phyloP scores from a whole-genome alignment of 2,888 invertebrate species.

The Tryphoninae sp. region DNA sequence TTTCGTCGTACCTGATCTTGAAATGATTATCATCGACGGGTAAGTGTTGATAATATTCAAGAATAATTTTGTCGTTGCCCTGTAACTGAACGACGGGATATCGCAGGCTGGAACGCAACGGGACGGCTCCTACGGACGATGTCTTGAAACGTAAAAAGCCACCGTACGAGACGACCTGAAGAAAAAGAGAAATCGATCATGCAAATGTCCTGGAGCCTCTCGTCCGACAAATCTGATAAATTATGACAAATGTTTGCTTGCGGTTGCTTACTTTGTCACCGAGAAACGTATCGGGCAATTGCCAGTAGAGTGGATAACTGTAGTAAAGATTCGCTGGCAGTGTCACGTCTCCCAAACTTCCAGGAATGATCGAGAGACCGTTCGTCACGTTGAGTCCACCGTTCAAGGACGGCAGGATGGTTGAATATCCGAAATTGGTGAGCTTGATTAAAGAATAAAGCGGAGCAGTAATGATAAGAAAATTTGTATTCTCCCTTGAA shows the following conservation, averaged over 20 bases:
- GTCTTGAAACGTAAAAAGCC: slow-evolving; percentile 92
- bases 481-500: slow-evolving; percentile 21
- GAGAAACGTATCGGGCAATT: slow-evolving; percentile 89
- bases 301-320: slow-evolving; percentile 91
- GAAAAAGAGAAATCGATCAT: slow-evolving; percentile 51
- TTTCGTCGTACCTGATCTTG: slow-evolving; percentile 81
- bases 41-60: slow-evolving; percentile 86
- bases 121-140: slow-evolving; percentile 84
- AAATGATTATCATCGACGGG: slow-evolving; percentile 80
- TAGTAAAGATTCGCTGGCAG: slow-evolving; percentile 83
- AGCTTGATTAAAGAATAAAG: slow-evolving; percentile 68
- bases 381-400: slow-evolving; percentile 83
- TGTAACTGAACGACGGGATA: slow-evolving; percentile 93
- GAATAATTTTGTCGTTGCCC: slow-evolving; percentile 87
- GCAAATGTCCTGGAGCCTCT: neutral
- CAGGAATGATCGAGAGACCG: slow-evolving; percentile 85
- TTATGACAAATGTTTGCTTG: neutral
- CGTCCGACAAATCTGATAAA: neutral
- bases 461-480: neutral
- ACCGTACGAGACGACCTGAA: slow-evolving; percentile 92
- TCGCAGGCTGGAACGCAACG: slow-evolving; percentile 83
- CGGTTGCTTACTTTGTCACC: slow-evolving; percentile 87
- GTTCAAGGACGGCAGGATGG: slow-evolving; percentile 74
- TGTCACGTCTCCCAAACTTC: slow-evolving; percentile 83
- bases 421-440: slow-evolving; percentile 72